phyloP scores from a whole-genome alignment of 2,113 vertebrate species.

The Scartelaos histophorus region DNA sequence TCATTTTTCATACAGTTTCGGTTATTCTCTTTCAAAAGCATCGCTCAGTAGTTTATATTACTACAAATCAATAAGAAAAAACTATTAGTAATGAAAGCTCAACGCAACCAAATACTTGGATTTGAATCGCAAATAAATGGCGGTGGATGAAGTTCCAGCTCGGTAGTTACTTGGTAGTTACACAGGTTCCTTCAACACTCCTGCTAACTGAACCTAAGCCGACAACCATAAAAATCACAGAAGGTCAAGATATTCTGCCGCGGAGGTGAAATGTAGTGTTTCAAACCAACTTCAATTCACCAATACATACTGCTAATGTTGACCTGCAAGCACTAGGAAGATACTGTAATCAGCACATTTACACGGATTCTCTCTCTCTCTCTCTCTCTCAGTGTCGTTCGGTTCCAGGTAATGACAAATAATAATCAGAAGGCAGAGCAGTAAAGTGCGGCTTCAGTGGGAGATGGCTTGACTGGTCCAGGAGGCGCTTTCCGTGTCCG shows the following conservation, averaged over 20 bases:
- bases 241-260: background rate
- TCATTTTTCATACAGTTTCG: too few relatives aligned
- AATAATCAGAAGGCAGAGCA: conserved; percentile 1
- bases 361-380: background rate
- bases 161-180: background rate
- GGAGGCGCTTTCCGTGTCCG: conserved; percentile 79
- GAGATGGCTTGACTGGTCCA: conserved; percentile 32
- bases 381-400: background rate
- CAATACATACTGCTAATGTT: background rate
- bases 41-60: background rate
- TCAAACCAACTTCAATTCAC: background rate
- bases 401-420: conserved; percentile 6
- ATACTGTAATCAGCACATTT: background rate
- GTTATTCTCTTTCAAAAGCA: background rate
- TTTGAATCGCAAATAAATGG: background rate
- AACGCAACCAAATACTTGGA: background rate
- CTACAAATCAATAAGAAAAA: background rate
- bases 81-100: background rate
- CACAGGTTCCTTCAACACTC: background rate
- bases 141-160: background rate
- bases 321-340: background rate
- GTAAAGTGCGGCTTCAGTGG: background rate
- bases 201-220: background rate
- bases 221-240: background rate
- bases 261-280: background rate